Evolutionary conservation across 1,140 invertebrate species (phyloP).

Genomic region (Drosophila santomea): DNA sequence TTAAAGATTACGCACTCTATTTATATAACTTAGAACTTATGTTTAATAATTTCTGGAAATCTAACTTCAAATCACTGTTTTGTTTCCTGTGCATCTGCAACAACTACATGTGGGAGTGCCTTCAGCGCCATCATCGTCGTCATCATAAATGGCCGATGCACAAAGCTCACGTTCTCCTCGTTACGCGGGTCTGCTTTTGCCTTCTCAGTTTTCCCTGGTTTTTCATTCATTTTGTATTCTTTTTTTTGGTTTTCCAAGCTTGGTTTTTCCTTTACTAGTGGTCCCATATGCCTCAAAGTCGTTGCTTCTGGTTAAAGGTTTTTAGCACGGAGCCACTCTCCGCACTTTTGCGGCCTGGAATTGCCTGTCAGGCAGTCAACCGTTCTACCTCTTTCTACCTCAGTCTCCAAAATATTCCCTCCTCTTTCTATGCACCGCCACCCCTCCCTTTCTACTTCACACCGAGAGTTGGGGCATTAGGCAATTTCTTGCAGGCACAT

Average conservation of each 20-base stretch:
- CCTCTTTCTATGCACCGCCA: neutral
- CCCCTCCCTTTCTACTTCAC: conserved; percentile 9
- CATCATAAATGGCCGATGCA: conserved; percentile 65
- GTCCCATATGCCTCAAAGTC: conserved; percentile 71
- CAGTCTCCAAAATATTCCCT: conserved; percentile 3
- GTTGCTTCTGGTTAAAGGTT: conserved; percentile 77
- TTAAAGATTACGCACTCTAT: neutral
- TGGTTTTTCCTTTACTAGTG: conserved; percentile 30
- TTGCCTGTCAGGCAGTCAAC: conserved; percentile 45
- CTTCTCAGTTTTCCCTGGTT: conserved; percentile 10
- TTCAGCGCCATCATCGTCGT: conserved; percentile 52
- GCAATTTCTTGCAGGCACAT: conserved; percentile 80
- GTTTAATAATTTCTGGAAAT: neutral
- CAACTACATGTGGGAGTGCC: conserved; percentile 65
- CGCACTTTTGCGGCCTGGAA: conserved; percentile 69
- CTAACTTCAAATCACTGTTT: neutral
- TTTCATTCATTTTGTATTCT: conserved; percentile 11
- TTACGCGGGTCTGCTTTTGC: conserved; percentile 58
- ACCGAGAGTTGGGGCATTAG: conserved; percentile 59
- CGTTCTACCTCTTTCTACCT: conserved; percentile 2
- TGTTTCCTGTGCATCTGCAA: conserved; percentile 33
- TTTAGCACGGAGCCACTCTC: conserved; percentile 57
- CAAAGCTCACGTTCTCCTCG: conserved; percentile 72
- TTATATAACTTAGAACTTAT: neutral
- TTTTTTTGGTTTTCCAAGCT: conserved; percentile 24